Percentiles rank a stretch among this genome's conserved stretches.
Conservation (phyloP, 2,888 invertebrate genomes). For the Acanthoscelides obtectus region DNA sequence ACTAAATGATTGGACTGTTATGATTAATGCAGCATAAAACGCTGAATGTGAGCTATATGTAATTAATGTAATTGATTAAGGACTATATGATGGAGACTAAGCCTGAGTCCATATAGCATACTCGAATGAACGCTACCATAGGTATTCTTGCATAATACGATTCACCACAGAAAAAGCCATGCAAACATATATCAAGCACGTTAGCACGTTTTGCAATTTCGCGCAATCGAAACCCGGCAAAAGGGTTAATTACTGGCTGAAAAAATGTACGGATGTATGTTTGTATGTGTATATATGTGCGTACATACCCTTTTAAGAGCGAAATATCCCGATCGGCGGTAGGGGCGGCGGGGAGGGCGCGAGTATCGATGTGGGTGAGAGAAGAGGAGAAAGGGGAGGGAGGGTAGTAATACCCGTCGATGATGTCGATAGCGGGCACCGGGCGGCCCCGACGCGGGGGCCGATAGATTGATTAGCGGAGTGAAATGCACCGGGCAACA, state of each 20-base stretch:
- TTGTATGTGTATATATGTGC: background rate
- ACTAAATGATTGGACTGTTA: too few species aligned
- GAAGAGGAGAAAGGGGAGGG: conserved; percentile 6
- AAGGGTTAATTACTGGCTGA: background rate
- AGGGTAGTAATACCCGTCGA: conserved; percentile 9
- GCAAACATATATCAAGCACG: background rate
- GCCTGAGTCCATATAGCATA: too few species aligned
- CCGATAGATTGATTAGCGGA: conserved; percentile 45
- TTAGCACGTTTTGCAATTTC: background rate
- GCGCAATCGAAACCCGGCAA: background rate
- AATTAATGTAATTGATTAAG: too few species aligned
- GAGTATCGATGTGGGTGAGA: conserved; percentile 1
- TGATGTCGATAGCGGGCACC: conserved; percentile 5
- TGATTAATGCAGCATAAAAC: too few species aligned
- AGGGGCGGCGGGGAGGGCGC: background rate
- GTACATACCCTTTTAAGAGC: background rate
- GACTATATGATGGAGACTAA: too few species aligned
- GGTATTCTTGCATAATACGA: background rate
- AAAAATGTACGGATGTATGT: background rate
- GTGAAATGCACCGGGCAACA: conserved; percentile 10
- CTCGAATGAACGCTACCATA: background rate
- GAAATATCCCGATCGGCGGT: background rate
- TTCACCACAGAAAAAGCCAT: background rate
- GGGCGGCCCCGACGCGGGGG: conserved; percentile 13
- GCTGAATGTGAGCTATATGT: too few species aligned